Conservation (phyloP, 2,113 vertebrate species). For the Sorex araneus region DNA sequence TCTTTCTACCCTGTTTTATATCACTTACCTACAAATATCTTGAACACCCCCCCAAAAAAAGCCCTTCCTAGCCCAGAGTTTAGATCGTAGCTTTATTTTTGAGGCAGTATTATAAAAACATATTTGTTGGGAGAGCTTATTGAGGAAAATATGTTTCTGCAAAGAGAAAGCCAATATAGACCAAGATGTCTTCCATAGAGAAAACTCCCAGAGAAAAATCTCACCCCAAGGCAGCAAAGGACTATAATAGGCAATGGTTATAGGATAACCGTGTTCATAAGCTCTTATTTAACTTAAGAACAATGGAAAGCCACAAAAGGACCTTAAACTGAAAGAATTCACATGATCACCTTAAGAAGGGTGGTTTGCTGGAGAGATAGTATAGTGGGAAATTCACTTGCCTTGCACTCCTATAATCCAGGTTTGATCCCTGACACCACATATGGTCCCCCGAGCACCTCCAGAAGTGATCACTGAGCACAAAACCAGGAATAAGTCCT, state of each 20-base stretch:
- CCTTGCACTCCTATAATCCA: no score
- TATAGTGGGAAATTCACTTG: no score
- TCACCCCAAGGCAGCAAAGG: no score
- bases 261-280: not conserved
- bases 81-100: conserved; percentile 25
- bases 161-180: not conserved
- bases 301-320: not conserved
- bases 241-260: not conserved
- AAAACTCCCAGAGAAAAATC: not conserved
- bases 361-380: no score
- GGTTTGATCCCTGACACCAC: no score
- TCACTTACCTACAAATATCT: not conserved
- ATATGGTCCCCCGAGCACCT: no score
- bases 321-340: not conserved
- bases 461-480: no score
- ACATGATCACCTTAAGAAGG: not conserved
- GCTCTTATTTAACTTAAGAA: conserved; percentile 3
- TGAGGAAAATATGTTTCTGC: not conserved
- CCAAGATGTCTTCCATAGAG: not conserved
- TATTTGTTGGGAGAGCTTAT: not conserved
- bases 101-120: not conserved
- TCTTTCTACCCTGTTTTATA: not conserved
- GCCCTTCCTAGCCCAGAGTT: not conserved
- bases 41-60: conserved; percentile 37
- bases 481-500: no score